Evolutionary conservation across 2,797 vertebrate species (phyloP), one percentile per base, ranked within the genome.

Genomic region (Sciaenops ocellatus): DNA sequence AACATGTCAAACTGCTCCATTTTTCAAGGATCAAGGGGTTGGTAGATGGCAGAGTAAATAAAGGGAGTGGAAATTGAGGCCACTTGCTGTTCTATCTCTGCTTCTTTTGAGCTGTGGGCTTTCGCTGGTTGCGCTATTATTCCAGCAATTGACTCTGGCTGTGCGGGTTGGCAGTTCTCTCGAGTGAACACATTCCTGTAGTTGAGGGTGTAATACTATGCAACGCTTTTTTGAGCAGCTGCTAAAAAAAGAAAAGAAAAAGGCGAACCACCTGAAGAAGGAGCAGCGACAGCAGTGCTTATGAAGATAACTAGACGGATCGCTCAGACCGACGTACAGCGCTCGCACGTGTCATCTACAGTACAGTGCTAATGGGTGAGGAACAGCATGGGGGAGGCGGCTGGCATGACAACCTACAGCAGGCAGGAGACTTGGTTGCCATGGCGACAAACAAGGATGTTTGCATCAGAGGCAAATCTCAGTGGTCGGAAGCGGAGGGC

Each of bases 381-480:
- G 90, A 79, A 84, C 87, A 79, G 84, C 70, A 82, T 16, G 66
- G 79, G 84, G 80, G 86, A 73, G 84, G 83, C 44, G 67, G 87
- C 87, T 90, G 91, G 91, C 89, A 92, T 94, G 93, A 94, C 92
- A 93, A 94, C 91, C 91, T 92, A 91, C 85, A 89, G 89, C 83
- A 89, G 90, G 83, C 91, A 90, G 89, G 86, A 94, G 91, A 93
- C 91, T 93, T 83, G 92, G 95, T 96, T 94, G 86, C 93, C 93
- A 96, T 96, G 94, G 93, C 44, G 91, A 95, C 93, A 89, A 93
- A 94, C 91, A 89, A 92, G 93, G 91, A 95, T 95, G 94, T 95
- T 96, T 94, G 94, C 91, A 95, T 95, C 91, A 87, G 87, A 93
- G 90, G 84, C 76, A 80, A 91, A 94, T 90, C 91, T 93, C 86